Percentiles rank a stretch among this genome's conserved stretches.
These are phyloP conservation scores for Thecocarcelia acutangulata DNA, from an alignment of 2,888 invertebrate species.

Conservation along the genomic window DNA sequence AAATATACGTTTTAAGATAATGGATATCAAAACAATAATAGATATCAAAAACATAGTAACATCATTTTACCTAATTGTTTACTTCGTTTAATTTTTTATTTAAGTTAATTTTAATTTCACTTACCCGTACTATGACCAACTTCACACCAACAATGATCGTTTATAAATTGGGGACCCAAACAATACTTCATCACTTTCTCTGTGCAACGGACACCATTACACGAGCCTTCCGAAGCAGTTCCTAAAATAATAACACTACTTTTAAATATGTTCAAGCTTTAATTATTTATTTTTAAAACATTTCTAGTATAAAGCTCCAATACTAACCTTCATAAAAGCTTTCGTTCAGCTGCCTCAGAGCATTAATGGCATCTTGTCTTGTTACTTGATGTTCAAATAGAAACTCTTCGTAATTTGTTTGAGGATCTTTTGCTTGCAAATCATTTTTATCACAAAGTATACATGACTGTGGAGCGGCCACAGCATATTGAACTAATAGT, in stretches of 20 bases:
- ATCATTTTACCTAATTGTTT: too few species aligned
- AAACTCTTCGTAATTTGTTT: constrained; percentile 77
- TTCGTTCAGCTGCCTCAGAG: constrained; percentile 76
- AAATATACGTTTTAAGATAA: too few species aligned
- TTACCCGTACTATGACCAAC: constrained; percentile 80
- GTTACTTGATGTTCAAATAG: constrained; percentile 80
- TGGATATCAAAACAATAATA: too few species aligned
- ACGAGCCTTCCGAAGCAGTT: constrained; percentile 73
- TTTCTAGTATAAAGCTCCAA: too few species aligned
- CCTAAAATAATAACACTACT: constrained; percentile 69
- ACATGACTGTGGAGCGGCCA: constrained; percentile 77
- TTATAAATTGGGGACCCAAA: constrained; percentile 78
- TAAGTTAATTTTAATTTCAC: constrained; percentile 55
- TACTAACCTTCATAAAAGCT: constrained; percentile 76
- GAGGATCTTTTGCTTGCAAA: constrained; percentile 71
- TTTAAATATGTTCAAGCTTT: too few species aligned
- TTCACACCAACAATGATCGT: constrained; percentile 81
- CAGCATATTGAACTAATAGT: constrained; percentile 46
- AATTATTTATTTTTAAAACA: too few species aligned
- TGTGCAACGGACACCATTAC: constrained; percentile 76
- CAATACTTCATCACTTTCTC: constrained; percentile 78
- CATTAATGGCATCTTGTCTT: constrained; percentile 77
- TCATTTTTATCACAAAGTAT: constrained; percentile 77
- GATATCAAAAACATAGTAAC: too few species aligned
- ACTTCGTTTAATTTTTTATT: too few species aligned